phyloP scores from a whole-genome alignment of 2,797 vertebrate genomes.

The Myiotriccus ornatus region DNA sequence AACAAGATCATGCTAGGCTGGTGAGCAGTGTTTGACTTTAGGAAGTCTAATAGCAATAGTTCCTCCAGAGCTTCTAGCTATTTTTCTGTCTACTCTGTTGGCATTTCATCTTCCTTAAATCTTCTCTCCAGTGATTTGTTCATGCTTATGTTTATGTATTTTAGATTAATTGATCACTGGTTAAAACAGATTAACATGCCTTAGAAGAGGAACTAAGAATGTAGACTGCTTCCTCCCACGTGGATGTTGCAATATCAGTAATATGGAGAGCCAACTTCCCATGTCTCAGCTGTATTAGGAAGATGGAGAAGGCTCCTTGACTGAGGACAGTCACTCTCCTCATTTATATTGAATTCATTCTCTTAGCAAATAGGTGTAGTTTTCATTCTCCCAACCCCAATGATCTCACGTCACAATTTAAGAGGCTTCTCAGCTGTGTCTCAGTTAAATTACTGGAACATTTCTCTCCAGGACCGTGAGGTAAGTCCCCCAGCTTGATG shows the following conservation, averaged over 20 bases:
- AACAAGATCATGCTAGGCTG: background rate
- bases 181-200: background rate
- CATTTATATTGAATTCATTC: background rate
- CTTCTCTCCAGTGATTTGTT: background rate
- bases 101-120: background rate
- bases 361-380: background rate
- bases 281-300: background rate
- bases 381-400: background rate
- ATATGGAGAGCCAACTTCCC: background rate
- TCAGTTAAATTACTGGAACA: background rate
- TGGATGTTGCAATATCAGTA: background rate
- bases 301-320: background rate
- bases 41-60: background rate
- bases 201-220: background rate
- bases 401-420: background rate
- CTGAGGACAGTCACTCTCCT: background rate
- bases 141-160: background rate
- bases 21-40: background rate
- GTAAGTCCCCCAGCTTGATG: background rate
- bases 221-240: background rate
- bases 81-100: background rate
- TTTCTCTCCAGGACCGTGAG: background rate
- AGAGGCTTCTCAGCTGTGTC: background rate
- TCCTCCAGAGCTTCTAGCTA: background rate
- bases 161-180: background rate